Evolutionary conservation across 2,113 vertebrate genomes (phyloP), one percentile per base, ranked within the genome.

Genomic region (Elgaria multicarinata): DNA sequence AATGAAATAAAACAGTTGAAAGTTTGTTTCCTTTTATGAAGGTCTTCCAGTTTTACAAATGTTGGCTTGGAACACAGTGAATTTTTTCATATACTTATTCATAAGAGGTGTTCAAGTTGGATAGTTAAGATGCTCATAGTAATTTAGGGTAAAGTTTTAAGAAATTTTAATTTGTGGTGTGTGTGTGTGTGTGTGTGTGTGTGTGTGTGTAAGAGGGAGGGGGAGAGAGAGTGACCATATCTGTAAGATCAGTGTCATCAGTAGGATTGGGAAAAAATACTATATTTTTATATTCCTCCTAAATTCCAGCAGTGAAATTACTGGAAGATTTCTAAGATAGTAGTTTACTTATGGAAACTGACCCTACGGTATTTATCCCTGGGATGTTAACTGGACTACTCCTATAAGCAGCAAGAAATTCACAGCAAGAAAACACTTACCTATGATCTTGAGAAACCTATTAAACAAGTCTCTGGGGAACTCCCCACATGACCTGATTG

Each of bases 1-100:
- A 96, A 96, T 85, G 88, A 95, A 93, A 90, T 0, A 26, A 89
- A 76, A 0, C 12, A 16, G 9, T 1, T 91, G 80, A 55, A 86
- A 84, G n/a, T 55, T 20, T 79, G n/a, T 24, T 50, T 74, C 53
- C 55, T 86, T 42, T 39, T 53, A 28, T 66, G 24, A 6, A 0
- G 0, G 55, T 9, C 64, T 79, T 67, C 28, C n/a, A 46, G 36
- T 26, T 78, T 69, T 46, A 50, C 16, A 46, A 24, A 36, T 3
- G 1, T n/a, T 58, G 50, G 16, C 33, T 36, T n/a, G 33, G 8
- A 67, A 3, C 42, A 31, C 53, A 6, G 28, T 71, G 9, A 74
- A 2, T 72, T 2, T 71, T 64, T 62, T 36, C 31, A 0, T 87
- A 74, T 18, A 20, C 9, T 53, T 16, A 64, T 3, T 58, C 26